Base-by-base conservation (phyloP, 2,113 vertebrate species). In the Coregonus clupeaformis region DNA sequence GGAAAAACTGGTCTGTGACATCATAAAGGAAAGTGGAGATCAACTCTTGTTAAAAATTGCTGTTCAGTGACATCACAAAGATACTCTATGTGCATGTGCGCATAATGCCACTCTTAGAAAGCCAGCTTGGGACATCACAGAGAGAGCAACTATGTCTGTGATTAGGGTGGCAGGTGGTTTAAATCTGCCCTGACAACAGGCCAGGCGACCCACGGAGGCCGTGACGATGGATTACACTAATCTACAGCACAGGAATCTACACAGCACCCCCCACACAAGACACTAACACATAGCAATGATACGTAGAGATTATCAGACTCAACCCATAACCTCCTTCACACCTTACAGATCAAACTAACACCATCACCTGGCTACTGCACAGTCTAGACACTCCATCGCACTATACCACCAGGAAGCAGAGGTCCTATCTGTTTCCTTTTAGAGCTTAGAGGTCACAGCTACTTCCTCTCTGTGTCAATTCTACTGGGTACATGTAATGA, bases 111-210 rank as follows among this genome's bases (percentile, higher is more conserved):
- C 16, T 20, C 16, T 55, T 55, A 55, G 52, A 55, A 55, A 16
- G 16, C 45, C 70, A 71, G 68, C 24, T 71, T 49, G 16, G 64
- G 42, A 71, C 68, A n/a, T 71, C 73, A 76, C 63, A 29, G n/a
- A 45, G n/a, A 63, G 5, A 45, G 57, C 57, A 25, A n/a, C 4
- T 22, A 18, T 47, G 76, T 60, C 16, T 62, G 24, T 75, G 59
- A 32, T 64, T 63, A 66, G 24, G 67, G 60, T 63, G 55, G 47
- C 79, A 80, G 83, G 79, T 85, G 71, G 73, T 78, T 77, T 70
- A 75, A 77, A 76, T 69, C 79, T 72, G 29, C 9, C 14, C n/a
- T 20, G 77, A 77, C 77, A 80, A 77, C 70, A 1, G 71, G 73
- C 69, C 68, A 2, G 71, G 75, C 67, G 71, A 71, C 73, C 68